Base-by-base conservation (phyloP, 2,888 invertebrate genomes). In the Chorisops tibialis region DNA sequence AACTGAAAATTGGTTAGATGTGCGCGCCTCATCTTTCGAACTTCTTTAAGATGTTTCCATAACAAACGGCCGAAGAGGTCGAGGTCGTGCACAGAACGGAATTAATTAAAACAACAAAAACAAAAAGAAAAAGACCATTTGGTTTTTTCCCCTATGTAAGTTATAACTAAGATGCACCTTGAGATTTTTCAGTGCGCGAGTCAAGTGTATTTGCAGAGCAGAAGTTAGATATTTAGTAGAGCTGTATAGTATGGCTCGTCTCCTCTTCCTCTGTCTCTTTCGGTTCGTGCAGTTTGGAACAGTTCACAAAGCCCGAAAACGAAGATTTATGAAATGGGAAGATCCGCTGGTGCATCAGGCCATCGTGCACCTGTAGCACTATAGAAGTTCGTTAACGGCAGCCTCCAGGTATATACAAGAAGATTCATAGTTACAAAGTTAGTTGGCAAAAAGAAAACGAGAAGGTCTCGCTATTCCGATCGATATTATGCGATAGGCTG, bases 301-400 rank as follows among this genome's bases (percentile, higher is more conserved):
- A 56, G 56, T 56, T 56, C 54, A 54, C 54, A 22, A 54, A 41
- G 54, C 18, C 16, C 24, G 56, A 56, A 56, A 56, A 56, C 35
- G 45, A 56, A 56, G 56, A 56, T 56, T 56, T 56, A 56, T 56
- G 56, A 56, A 56, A 56, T 56, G 56, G 56, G 56, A 56, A 56
- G 56, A 45, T 56, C 56, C 56, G 45, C 24, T 16, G 48, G 3
- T 30, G 5, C 35, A 19, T 37, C 52, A 7, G 11, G 52, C n/a
- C 21, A 30, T 30, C 43, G 43, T 56, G 45, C 56, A 56, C 56
- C 56, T 56, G 56, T 56, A 56, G 18, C 16, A 6, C 39, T 30
- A n/a, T 12, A 16, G 18, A n/a, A 30, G 43, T 43, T 45, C 45
- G 24, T 43, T 43, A 19, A 30, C 56, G 12, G 30, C 30, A 9